Conservation (phyloP, 2,888 invertebrate genomes). For the Gandaritis pyraliata region DNA sequence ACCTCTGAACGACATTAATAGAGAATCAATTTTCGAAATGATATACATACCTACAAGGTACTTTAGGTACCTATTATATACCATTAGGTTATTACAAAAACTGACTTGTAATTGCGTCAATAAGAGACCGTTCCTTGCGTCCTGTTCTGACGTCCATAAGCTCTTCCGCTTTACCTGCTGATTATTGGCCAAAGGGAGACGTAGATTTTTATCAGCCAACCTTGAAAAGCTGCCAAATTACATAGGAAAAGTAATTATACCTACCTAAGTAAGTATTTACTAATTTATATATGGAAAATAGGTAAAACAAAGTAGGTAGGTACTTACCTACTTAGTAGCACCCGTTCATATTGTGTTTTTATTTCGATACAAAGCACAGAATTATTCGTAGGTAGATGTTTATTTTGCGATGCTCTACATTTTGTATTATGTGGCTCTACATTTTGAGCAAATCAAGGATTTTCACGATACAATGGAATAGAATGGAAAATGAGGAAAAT, state of each 20-base stretch:
- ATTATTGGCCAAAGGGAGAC: constrained; percentile 77
- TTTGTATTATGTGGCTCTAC: neutral
- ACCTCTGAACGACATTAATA: too few relatives aligned
- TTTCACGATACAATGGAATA: too few relatives aligned
- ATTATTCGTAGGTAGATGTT: neutral
- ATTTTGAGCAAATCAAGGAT: neutral
- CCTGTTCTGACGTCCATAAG: constrained; percentile 59
- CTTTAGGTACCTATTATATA: too few relatives aligned
- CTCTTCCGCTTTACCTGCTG: constrained; percentile 56
- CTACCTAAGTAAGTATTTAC: constrained; percentile 45
- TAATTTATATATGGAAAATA: constrained; percentile 49
- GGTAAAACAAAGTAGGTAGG: too few relatives aligned
- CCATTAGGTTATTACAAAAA: neutral
- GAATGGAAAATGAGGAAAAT: too few relatives aligned
- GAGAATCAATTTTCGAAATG: too few relatives aligned
- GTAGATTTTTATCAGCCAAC: constrained; percentile 71
- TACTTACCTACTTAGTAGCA: too few relatives aligned
- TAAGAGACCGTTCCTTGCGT: constrained; percentile 5
- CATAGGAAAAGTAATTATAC: too few relatives aligned
- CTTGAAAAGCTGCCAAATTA: constrained; percentile 81
- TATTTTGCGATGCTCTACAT: neutral
- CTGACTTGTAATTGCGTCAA: constrained; percentile 57
- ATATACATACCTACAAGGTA: too few relatives aligned
- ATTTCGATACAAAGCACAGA: constrained; percentile 47
- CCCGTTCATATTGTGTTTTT: too few relatives aligned